phyloP scores from a whole-genome alignment of 2,888 invertebrate species.

The Clunio marinus region DNA sequence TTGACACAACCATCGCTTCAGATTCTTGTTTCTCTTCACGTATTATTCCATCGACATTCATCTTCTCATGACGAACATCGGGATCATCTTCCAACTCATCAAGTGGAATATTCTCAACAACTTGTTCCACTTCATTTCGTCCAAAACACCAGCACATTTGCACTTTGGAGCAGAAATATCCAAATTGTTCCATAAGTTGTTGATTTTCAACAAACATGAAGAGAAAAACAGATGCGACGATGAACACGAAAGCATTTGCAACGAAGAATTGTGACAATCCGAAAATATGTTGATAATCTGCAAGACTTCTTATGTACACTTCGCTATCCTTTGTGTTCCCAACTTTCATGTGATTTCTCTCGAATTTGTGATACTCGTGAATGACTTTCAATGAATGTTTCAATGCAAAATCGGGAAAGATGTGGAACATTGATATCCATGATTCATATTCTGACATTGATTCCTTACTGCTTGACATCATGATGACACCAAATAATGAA shows the following conservation, averaged over 20 bases:
- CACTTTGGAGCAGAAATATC: slow-evolving; percentile 20
- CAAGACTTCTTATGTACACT: not conserved
- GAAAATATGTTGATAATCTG: slow-evolving; percentile 17
- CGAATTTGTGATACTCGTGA: slow-evolving; percentile 31
- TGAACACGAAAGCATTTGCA: slow-evolving; percentile 14
- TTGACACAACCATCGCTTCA: slow-evolving; percentile 44
- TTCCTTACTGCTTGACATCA: slow-evolving; percentile 46
- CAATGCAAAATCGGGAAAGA: slow-evolving; percentile 50
- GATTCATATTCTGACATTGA: slow-evolving; percentile 45
- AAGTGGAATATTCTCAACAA: slow-evolving; percentile 9
- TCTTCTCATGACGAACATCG: slow-evolving; percentile 30
- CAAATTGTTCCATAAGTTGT: slow-evolving; percentile 33
- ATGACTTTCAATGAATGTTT: slow-evolving; percentile 49
- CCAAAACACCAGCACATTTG: slow-evolving; percentile 4
- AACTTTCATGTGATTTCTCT: slow-evolving; percentile 25
- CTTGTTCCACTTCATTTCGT: not conserved
- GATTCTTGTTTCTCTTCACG: slow-evolving; percentile 49
- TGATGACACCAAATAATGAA: slow-evolving; percentile 46
- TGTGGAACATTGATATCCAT: slow-evolving; percentile 44
- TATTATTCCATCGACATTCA: slow-evolving; percentile 32
- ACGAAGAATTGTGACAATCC: slow-evolving; percentile 18
- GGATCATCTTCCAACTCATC: slow-evolving; percentile 41
- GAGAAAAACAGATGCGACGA: slow-evolving; percentile 12
- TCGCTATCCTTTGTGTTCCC: slow-evolving; percentile 8
- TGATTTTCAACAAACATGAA: slow-evolving; percentile 30